Base-by-base conservation (phyloP, 23 tunicate genomes). In the Aplidium turbinatum region DNA sequence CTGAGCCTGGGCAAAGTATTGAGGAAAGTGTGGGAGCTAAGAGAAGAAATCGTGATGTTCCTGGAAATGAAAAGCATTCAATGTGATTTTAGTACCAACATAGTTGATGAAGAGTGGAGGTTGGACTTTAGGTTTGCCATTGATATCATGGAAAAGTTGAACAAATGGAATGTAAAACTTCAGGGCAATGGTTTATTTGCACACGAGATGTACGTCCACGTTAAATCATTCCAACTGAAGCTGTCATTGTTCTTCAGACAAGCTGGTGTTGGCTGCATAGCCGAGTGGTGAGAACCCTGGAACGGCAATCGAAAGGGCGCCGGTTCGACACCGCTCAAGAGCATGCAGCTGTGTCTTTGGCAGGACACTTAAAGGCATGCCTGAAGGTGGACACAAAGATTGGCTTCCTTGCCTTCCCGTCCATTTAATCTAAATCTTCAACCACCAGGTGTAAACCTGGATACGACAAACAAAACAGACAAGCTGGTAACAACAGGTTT, bases 11-110 rank as follows among this genome's bases (percentile, higher is more conserved):
- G 70, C 70, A 63, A 63, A 29, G 39, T 63, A 26, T 63, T 63
- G 70, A 63, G 70, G 42, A 63, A 47, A 63, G 70, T 63, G 47
- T 30, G 70, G 74, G 74, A 62, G 74, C 74, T 68, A 68, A 68
- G 27, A 68, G 74, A 68, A 68, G 74, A 68, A 68, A 68, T 68
- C 60, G 74, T 68, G 74, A 68, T 68, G 74, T 68, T 68, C 74
- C 31, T 38, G 74, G 74, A 68, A 68, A 68, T 68, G 74, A 68
- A 68, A 68, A 38, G 60, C 61, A 68, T 68, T 68, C 74, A 68
- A 27, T 68, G 74, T 68, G 74, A 36, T 38, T 68, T 68, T 68
- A 38, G 74, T 68, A 38, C 60, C 74, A 38, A 68, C 74, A 68
- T 68, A 38, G 54, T 68, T 38, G 74, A 68, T 68, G 74, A 68